Base-by-base conservation (phyloP, 2,888 invertebrate species). In the Suillia variegata region DNA sequence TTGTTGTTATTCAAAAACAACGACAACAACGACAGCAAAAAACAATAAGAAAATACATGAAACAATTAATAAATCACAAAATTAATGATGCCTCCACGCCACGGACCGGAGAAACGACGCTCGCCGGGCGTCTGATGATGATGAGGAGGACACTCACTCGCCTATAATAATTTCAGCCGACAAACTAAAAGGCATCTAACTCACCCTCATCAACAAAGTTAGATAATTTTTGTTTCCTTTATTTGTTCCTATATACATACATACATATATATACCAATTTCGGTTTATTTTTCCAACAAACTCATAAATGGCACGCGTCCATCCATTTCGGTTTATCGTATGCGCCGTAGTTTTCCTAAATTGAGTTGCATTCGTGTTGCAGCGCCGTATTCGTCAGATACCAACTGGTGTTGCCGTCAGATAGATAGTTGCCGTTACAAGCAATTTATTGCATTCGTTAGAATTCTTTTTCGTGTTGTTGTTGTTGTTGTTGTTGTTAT, bases 1-100 rank as follows among this genome's bases (percentile, higher is more conserved):
- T 18, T 48, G 6, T 17, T 31, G 6, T n/a, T n/a, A n/a, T n/a
- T 10, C 26, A 26, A 5, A 5, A 26, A 26, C 26, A 26, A n/a
- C n/a, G n/a, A n/a, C 31, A 31, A 31, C 31, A 8, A 31, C 31
- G 12, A 31, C 31, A 31, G 31, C 31, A 31, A n/a, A 38, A 38
- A 38, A 38, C 15, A 45, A 45, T 20, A 65, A n/a, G n/a, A n/a
- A n/a, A n/a, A n/a, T n/a, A n/a, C n/a, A n/a, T n/a, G n/a, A n/a
- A n/a, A 73, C 70, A 75, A 73, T 71, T 73, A 73, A 74, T 73
- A 74, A 73, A 73, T 73, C 75, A 74, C 64, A 61, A 75, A 74
- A 70, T 73, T 73, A 73, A 73, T 73, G 75, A 70, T 70, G 73
- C 72, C 74, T 62, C 73, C 70, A 62, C 71, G 73, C 72, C 10